Evolutionary conservation across 37 sponge, comb jelly and placozoan species (phyloP).

Genomic region (Chondrilla cf. caribensis): DNA sequence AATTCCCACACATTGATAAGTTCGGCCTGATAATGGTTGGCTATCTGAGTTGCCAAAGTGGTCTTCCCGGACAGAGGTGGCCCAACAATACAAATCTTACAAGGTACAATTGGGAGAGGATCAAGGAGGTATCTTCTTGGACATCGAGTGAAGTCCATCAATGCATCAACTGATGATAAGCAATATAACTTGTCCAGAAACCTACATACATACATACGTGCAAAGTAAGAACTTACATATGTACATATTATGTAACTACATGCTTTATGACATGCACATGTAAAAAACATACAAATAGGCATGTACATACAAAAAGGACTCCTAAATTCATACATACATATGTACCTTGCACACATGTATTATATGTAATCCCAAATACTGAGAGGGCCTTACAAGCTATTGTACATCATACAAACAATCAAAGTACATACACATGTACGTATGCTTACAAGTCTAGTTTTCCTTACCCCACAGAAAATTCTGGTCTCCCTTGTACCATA

Average conservation of each 20-base stretch:
- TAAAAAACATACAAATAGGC: not conserved
- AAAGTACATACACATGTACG: not conserved
- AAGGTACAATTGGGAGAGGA: constrained; percentile 85
- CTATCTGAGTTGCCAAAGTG: constrained; percentile 60
- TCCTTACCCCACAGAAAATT: constrained; percentile 80
- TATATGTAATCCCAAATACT: too few species aligned
- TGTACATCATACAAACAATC: not conserved
- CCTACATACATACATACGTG: constrained; percentile 28
- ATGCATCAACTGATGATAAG: constrained; percentile 83
- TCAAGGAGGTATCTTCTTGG: constrained; percentile 84
- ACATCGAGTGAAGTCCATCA: constrained; percentile 63
- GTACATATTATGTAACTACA: too few species aligned
- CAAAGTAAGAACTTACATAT: too few species aligned
- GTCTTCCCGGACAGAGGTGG: constrained; percentile 88
- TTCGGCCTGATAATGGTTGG: constrained; percentile 61
- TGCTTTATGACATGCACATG: not conserved
- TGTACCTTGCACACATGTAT: too few species aligned
- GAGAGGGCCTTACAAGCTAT: too few species aligned
- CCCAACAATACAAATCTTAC: constrained; percentile 88
- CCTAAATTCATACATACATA: too few species aligned
- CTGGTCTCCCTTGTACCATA: constrained; percentile 69
- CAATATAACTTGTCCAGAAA: constrained; percentile 95
- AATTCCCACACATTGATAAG: not conserved
- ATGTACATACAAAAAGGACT: not conserved
- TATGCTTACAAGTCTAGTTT: not conserved